Evolutionary conservation across 2,888 invertebrate genomes (phyloP).

Genomic region (Nymphalis polychloros): DNA sequence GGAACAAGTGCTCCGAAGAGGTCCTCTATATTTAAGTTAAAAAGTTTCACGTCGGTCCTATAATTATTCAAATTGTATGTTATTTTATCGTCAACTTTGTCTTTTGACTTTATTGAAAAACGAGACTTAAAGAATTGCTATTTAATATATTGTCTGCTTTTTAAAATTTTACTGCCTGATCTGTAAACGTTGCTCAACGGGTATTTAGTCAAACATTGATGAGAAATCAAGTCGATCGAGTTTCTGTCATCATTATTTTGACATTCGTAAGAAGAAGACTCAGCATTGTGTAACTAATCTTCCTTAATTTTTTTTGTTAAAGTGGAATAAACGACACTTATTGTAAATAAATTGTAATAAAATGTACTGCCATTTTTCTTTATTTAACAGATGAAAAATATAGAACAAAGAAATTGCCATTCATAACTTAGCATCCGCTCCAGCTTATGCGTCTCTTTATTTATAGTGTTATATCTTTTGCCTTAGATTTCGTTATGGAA

Average conservation of each 20-base stretch:
- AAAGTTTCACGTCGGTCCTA: conserved; percentile 14
- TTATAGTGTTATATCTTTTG: neutral
- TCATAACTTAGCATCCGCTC: neutral
- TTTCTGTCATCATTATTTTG: too few relatives aligned
- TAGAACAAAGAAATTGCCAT: neutral
- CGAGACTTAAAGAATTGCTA: neutral
- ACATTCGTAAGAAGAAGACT: too few relatives aligned
- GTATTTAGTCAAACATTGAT: too few relatives aligned
- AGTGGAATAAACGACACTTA: too few relatives aligned
- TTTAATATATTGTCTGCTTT: neutral
- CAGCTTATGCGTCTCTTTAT: neutral
- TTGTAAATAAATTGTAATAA: too few relatives aligned
- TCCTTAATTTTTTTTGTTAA: too few relatives aligned
- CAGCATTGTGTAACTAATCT: too few relatives aligned
- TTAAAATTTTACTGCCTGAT: neutral
- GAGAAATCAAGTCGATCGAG: too few relatives aligned
- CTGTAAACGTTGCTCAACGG: too few relatives aligned
- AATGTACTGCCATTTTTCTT: too few relatives aligned
- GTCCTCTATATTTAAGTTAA: conserved; percentile 15
- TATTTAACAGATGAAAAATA: neutral
- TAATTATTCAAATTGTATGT: conserved; percentile 22
- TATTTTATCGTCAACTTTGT: conserved; percentile 14
- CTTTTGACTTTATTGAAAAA: neutral
- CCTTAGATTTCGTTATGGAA: too few relatives aligned
- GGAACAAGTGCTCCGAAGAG: conserved; percentile 14